These are phyloP conservation scores for Tokudaia muenninki DNA, from an alignment of 2,797 vertebrate species.

Conservation along the genomic window DNA sequence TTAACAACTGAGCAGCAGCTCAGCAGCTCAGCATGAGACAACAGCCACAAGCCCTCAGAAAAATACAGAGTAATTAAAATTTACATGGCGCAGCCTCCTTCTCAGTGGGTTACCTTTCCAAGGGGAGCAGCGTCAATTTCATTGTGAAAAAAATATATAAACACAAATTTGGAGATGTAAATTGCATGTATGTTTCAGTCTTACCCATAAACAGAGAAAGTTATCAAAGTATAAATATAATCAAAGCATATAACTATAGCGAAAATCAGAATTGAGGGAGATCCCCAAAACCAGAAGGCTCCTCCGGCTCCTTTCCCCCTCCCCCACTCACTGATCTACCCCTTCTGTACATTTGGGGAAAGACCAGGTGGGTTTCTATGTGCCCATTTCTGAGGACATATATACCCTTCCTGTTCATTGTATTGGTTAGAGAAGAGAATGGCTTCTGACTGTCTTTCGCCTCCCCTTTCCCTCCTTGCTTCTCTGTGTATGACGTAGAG, in stretches of 20 bases:
- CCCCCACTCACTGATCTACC: background rate
- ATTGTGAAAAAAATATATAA: conserved; percentile 30
- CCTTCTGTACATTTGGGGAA: background rate
- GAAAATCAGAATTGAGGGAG: conserved; percentile 29
- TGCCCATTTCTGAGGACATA: background rate
- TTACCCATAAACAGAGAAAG: background rate
- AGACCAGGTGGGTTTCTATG: background rate
- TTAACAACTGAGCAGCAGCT: conserved; percentile 74
- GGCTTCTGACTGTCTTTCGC: background rate
- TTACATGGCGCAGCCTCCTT: conserved; percentile 31
- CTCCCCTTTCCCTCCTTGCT: background rate
- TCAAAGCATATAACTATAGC: conserved; percentile 1
- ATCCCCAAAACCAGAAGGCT: background rate
- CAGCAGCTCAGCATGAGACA: conserved; percentile 61
- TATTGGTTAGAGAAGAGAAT: background rate
- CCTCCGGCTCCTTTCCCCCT: background rate
- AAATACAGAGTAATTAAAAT: conserved; percentile 43
- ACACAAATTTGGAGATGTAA: conserved; percentile 58
- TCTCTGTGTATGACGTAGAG: background rate
- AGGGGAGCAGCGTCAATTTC: conserved; percentile 29
- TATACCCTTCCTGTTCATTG: background rate
- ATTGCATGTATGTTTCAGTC: conserved; percentile 41
- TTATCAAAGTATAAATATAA: conserved; percentile 64
- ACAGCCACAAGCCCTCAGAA: conserved; percentile 61
- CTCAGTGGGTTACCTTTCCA: conserved; percentile 65